Evolutionary conservation across 1,140 invertebrate species (phyloP).

Genomic region (Drosophila neocordata): DNA sequence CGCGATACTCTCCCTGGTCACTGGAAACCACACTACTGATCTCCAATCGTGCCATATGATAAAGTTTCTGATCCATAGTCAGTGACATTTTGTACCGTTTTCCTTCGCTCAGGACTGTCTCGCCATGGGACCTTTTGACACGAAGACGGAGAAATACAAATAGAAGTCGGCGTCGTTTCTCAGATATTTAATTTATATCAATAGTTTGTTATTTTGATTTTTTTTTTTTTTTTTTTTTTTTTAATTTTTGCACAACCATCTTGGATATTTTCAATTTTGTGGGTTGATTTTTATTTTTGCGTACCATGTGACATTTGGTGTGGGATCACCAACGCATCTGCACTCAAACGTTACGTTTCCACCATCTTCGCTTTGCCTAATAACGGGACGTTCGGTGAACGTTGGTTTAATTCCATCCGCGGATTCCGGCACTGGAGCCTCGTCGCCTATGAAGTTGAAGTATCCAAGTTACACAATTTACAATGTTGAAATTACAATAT

Average conservation of each 20-base stretch:
- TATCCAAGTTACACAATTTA: conserved; percentile 57
- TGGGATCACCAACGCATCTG: conserved; percentile 96
- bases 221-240: background rate
- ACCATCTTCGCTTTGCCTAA: conserved; percentile 96
- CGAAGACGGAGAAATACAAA: conserved; percentile 21
- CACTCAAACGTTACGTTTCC: conserved; percentile 97
- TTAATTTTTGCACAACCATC: conserved; percentile 4
- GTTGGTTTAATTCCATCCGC: conserved; percentile 95
- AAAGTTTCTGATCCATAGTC: conserved; percentile 93
- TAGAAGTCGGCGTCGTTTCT: background rate
- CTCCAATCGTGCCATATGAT: conserved; percentile 93
- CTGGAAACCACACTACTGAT: conserved; percentile 91
- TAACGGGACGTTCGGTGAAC: conserved; percentile 97
- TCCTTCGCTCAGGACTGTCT: conserved; percentile 90
- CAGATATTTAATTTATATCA: background rate
- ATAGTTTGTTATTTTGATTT: conserved; percentile 3
- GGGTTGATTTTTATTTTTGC: conserved; percentile 20
- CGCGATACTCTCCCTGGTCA: conserved; percentile 97
- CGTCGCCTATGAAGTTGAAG: conserved; percentile 89
- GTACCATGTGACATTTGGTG: conserved; percentile 95
- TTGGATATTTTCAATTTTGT: conserved; percentile 5
- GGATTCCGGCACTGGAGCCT: conserved; percentile 91
- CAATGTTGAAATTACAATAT: conserved; percentile 20
- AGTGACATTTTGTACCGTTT: conserved; percentile 90
- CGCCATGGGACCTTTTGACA: conserved; percentile 91